phyloP scores from a whole-genome alignment of 2,113 vertebrate genomes.

The Columba livia region DNA sequence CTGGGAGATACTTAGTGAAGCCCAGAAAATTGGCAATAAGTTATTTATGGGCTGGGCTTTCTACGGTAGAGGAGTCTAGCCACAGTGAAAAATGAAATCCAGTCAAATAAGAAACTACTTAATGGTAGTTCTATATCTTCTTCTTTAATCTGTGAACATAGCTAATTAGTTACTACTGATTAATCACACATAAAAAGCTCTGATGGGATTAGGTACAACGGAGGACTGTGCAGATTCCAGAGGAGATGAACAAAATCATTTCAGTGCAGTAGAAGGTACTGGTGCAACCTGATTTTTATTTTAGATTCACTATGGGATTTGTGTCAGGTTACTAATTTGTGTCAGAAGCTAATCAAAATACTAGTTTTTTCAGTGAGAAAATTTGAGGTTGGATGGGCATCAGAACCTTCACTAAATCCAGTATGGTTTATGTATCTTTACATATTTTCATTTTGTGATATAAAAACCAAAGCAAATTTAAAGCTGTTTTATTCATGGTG shows the following conservation, averaged over 20 bases:
- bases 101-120: neutral
- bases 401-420: neutral
- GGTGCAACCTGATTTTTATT: constrained; percentile 19
- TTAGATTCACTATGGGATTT: neutral
- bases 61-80: neutral
- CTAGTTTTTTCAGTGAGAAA: neutral
- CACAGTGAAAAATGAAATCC: neutral
- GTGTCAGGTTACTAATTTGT: neutral
- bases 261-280: neutral
- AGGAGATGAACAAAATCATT: neutral
- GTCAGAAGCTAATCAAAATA: constrained; percentile 16
- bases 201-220: constrained; percentile 24
- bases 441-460: neutral
- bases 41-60: neutral
- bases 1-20: neutral
- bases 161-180: constrained; percentile 18
- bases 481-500: neutral
- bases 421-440: neutral
- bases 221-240: neutral
- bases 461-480: neutral
- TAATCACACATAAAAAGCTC: constrained; percentile 55
- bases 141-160: constrained; percentile 9
- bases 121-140: neutral
- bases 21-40: neutral
- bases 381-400: neutral